A percentile compares a stretch with the other conserved stretches of the same genome.
Conservation (phyloP, 1,140 invertebrate species). For the Eurosta solidaginis region DNA sequence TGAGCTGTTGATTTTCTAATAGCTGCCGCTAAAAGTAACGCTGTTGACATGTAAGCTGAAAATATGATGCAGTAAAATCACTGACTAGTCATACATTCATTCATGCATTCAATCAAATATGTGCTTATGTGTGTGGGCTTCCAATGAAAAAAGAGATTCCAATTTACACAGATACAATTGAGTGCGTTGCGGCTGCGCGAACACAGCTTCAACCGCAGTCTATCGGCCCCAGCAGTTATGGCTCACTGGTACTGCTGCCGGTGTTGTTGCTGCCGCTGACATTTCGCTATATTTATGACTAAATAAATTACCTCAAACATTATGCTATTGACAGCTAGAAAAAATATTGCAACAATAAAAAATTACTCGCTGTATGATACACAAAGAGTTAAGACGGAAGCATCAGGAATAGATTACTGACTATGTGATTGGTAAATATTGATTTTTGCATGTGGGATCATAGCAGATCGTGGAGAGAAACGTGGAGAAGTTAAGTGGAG, state of each 20-base stretch:
- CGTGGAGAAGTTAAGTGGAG: too few species aligned
- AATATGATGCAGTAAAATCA: slow-evolving; percentile 24
- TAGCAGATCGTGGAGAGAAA: too few species aligned
- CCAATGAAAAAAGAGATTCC: not conserved
- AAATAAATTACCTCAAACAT: slow-evolving; percentile 58
- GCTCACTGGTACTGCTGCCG: not conserved
- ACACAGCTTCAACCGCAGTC: not conserved
- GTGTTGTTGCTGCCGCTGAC: not conserved
- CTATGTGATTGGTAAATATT: not conserved
- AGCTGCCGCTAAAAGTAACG: not conserved
- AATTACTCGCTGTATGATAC: slow-evolving; percentile 47
- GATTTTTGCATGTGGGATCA: too few species aligned
- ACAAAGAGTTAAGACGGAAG: not conserved
- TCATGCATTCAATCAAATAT: slow-evolving; percentile 8
- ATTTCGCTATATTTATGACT: slow-evolving; percentile 46
- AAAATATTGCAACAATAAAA: slow-evolving; percentile 37
- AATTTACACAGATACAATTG: not conserved
- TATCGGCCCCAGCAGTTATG: not conserved
- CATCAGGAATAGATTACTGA: not conserved
- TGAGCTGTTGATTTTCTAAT: not conserved
- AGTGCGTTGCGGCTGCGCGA: not conserved
- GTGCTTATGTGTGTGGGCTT: not conserved
- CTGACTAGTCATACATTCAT: slow-evolving; percentile 25
- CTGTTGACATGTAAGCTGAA: slow-evolving; percentile 17
- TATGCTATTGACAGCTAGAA: slow-evolving; percentile 58